Percentiles rank a stretch among this genome's conserved stretches.
These are phyloP conservation scores for Ciconia maguari DNA, from an alignment of 2,113 vertebrate genomes.

Conservation along the genomic window DNA sequence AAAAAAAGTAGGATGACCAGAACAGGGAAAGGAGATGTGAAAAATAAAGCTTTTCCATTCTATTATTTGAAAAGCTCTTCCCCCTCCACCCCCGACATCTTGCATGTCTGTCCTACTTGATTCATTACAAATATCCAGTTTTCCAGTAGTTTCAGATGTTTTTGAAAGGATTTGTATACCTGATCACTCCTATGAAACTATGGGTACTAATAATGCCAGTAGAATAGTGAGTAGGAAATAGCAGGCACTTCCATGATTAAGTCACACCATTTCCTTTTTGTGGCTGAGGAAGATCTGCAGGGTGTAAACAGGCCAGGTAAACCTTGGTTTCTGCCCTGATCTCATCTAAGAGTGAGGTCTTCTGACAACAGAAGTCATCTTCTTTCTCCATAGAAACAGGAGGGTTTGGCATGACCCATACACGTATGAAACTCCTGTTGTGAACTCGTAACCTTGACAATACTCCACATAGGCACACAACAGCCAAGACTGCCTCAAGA, in stretches of 20 bases:
- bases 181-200: not conserved
- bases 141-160: not conserved
- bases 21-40: not conserved
- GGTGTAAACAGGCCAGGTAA: not conserved
- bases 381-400: not conserved
- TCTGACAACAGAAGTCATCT: not conserved
- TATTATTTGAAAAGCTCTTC: not conserved
- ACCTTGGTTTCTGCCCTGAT: not conserved
- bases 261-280: conserved; percentile 16
- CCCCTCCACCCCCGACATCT: accelerated
- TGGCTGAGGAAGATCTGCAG: conserved; percentile 17
- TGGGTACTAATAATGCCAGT: not conserved
- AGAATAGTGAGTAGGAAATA: not conserved
- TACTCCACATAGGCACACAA: not conserved
- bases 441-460: not conserved
- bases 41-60: not conserved
- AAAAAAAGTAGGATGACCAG: not conserved
- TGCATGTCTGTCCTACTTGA: not conserved
- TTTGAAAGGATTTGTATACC: not conserved
- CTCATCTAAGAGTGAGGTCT: not conserved
- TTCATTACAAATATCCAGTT: not conserved
- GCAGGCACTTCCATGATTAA: not conserved
- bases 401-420: not conserved
- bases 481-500: not conserved
- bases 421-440: not conserved